Evolutionary conservation across 2,113 vertebrate species (phyloP), one percentile per base, ranked within the genome.

Genomic region (Elgaria multicarinata): DNA sequence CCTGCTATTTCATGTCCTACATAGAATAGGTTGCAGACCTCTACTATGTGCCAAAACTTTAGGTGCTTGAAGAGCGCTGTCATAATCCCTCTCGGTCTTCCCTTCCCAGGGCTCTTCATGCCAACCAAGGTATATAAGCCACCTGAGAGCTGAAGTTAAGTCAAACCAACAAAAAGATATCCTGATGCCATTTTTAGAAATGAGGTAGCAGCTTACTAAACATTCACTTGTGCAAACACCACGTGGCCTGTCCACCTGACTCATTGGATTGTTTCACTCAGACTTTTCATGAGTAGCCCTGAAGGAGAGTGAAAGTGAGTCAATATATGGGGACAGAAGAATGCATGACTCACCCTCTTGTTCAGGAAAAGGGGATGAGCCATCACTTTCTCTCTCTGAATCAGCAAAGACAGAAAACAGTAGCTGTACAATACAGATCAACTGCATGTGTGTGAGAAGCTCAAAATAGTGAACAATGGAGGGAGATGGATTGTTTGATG

Each of bases 331-430:
- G 89, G 39, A 0, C 66, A 87, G 94, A 75, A 90, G 58, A 90
- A 90, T 10, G 31, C 79, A 58, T 83, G 95, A 94, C 85, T 94
- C 92, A 94, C 90, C 83, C 83, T 64, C 87, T 75, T 62, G 91
- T 76, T 93, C 64, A 87, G 58, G 91, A 76, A 90, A 90, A 80
- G 85, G 90, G 58, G 33, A 36, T 66, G 71, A 89, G 71, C 28
- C 33, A 50, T 76, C 33, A 62, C 33, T 50, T 72, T 50, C 81
- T 92, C 26, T 31, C 76, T 71, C 85, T 58, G n/a, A 93, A 88
- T 92, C 92, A 95, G 92, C 94, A 95, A 91, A 79, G 83, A 82
- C n/a, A n/a, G n/a, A n/a, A n/a, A n/a, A n/a, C n/a, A n/a, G n/a
- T 53, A 53, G 50, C 50, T 12, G 10, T 53, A 53, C 50, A 53